Conservation (phyloP, 2,888 invertebrate genomes). For the Eupithecia pulchellata region DNA sequence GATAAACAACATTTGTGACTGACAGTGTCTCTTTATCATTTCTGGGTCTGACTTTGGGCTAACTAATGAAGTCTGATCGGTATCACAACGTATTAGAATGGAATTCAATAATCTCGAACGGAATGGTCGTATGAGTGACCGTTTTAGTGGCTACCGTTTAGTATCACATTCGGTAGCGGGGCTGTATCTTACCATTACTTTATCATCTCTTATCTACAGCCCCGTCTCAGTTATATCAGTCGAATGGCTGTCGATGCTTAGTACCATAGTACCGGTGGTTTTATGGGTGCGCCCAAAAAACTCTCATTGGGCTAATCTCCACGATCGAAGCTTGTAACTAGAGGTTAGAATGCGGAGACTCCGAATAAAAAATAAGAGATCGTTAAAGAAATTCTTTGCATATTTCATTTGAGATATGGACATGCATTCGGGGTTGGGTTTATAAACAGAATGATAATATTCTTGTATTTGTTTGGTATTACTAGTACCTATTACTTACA, state of each 20-base stretch:
- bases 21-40: conserved; percentile 34
- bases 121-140: conserved; percentile 61
- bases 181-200: conserved; percentile 74
- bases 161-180: conserved; percentile 80
- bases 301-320: conserved; percentile 62
- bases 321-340: conserved; percentile 71
- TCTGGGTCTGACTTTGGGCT: conserved; percentile 19
- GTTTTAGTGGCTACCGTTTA: conserved; percentile 68
- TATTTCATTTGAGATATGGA: conserved; percentile 62
- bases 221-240: conserved; percentile 71
- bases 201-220: conserved; percentile 75
- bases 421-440: conserved; percentile 44
- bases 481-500: too few species aligned
- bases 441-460: conserved; percentile 36
- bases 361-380: conserved; percentile 63
- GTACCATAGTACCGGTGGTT: conserved; percentile 74
- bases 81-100: conserved; percentile 70
- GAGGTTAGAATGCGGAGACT: conserved; percentile 72
- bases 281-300: conserved; percentile 67
- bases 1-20: conserved; percentile 15
- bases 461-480: conserved; percentile 22
- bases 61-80: conserved; percentile 54
- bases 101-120: conserved; percentile 73
- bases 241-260: conserved; percentile 77
- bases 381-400: conserved; percentile 70